Evolutionary conservation across 2,797 vertebrate genomes (phyloP).

Genomic region (Selene dorsalis): DNA sequence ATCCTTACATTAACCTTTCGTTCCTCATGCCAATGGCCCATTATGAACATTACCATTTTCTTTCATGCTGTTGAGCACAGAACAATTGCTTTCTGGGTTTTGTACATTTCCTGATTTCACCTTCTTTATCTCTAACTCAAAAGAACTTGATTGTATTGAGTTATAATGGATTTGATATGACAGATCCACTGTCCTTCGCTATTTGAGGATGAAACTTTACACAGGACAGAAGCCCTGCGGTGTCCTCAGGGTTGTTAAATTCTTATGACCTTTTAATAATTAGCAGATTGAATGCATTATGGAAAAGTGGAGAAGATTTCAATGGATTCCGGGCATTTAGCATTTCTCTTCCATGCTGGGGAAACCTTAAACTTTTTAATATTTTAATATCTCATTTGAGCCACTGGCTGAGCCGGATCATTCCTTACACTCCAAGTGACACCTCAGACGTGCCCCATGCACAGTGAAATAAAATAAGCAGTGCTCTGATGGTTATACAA

Average conservation of each 20-base stretch:
- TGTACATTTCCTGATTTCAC: background rate
- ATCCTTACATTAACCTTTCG: constrained; percentile 16
- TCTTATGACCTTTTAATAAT: constrained; percentile 58
- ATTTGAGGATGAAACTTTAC: constrained; percentile 27
- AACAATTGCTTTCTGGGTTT: constrained; percentile 32
- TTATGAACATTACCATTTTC: constrained; percentile 16
- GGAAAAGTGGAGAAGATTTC: constrained; percentile 48
- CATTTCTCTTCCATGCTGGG: constrained; percentile 48
- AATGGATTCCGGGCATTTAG: constrained; percentile 47
- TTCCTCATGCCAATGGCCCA: background rate
- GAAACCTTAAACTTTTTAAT: constrained; percentile 71
- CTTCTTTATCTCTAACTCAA: constrained; percentile 34
- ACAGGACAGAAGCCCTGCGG: background rate
- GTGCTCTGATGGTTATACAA: constrained; percentile 11
- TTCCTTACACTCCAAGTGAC: constrained; percentile 63
- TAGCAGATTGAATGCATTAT: constrained; percentile 50
- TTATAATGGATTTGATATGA: constrained; percentile 7
- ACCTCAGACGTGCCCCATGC: constrained; percentile 55
- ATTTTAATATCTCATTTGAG: constrained; percentile 78
- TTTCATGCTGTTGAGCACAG: constrained; percentile 49
- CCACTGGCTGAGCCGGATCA: constrained; percentile 50
- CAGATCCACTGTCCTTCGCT: background rate
- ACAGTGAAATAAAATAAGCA: constrained; percentile 57
- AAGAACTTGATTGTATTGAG: constrained; percentile 6
- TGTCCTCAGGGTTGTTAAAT: constrained; percentile 29